A percentile compares a stretch with the other conserved stretches of the same genome.
Conservation (phyloP, 2,888 invertebrate genomes). For the Chloroclysta siterata region DNA sequence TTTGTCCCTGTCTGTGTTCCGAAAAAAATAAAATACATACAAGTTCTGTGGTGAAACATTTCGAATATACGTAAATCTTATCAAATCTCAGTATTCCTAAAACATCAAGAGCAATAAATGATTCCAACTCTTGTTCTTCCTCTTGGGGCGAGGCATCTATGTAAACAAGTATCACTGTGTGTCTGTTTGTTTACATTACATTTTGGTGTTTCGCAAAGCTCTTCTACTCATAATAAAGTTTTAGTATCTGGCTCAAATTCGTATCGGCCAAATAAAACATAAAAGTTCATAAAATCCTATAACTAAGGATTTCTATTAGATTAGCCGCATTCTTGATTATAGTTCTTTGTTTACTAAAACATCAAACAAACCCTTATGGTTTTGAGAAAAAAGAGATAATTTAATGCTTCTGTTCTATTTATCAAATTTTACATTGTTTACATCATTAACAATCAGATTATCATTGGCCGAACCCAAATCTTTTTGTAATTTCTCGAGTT, state of each 20-base stretch:
- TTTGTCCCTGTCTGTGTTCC: too few species aligned
- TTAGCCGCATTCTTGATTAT: slow-evolving; percentile 14
- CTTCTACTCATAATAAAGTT: slow-evolving; percentile 47
- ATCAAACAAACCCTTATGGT: not conserved
- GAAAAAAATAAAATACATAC: too few species aligned
- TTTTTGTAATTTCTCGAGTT: slow-evolving; percentile 53
- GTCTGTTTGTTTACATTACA: not conserved
- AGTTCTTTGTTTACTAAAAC: slow-evolving; percentile 13
- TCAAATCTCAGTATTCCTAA: too few species aligned
- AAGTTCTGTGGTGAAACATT: too few species aligned
- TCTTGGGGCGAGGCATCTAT: not conserved
- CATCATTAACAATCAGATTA: slow-evolving; percentile 35
- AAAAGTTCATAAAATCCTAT: slow-evolving; percentile 25
- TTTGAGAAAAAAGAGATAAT: not conserved
- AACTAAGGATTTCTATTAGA: slow-evolving; percentile 5
- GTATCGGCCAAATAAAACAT: slow-evolving; percentile 27
- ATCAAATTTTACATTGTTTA: slow-evolving; percentile 43
- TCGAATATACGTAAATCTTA: too few species aligned
- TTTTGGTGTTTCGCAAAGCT: slow-evolving; percentile 47
- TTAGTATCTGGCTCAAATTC: slow-evolving; percentile 27
- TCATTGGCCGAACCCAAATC: slow-evolving; percentile 52
- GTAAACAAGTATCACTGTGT: not conserved
- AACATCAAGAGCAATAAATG: too few species aligned
- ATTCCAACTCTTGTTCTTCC: too few species aligned
- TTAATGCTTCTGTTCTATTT: slow-evolving; percentile 1